Evolutionary conservation across 2,888 invertebrate genomes (phyloP).

Genomic region (Nomada ferruginata): DNA sequence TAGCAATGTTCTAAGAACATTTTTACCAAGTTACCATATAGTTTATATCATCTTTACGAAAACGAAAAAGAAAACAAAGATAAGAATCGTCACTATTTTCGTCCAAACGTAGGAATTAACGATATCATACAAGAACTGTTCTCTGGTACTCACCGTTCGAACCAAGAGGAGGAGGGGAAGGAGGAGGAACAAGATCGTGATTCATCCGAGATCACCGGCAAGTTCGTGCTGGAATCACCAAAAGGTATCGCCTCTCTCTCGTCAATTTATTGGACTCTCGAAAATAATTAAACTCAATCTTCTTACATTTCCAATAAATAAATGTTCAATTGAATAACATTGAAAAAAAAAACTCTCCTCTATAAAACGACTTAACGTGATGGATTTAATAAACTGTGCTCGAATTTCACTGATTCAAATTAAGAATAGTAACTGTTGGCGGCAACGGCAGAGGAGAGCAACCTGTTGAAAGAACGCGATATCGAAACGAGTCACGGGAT

Average conservation of each 20-base stretch:
- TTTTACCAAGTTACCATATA: neutral
- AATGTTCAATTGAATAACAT: slow-evolving; percentile 1
- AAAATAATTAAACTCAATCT: neutral
- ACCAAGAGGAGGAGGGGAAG: slow-evolving; percentile 2
- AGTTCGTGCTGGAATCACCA: slow-evolving; percentile 28
- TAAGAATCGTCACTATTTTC: neutral
- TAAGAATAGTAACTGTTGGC: neutral
- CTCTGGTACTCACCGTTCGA: slow-evolving; percentile 30
- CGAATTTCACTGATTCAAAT: slow-evolving; percentile 19
- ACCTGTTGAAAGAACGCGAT: slow-evolving; percentile 43
- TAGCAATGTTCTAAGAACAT: no score
- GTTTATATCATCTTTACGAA: neutral
- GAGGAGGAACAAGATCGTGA: slow-evolving; percentile 33
- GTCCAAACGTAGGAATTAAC: neutral
- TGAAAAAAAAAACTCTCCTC: neutral
- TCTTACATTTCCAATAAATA: neutral
- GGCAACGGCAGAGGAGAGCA: slow-evolving; percentile 5
- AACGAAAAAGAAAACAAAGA: neutral
- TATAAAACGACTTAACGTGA: no score
- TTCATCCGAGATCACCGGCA: slow-evolving; percentile 50
- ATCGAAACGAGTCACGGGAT: slow-evolving; percentile 29
- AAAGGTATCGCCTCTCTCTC: slow-evolving; percentile 10
- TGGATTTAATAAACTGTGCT: neutral
- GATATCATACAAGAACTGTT: neutral
- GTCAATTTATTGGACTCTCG: neutral